Base-by-base conservation (phyloP, 1,140 invertebrate genomes). In the Chrysomallon squamiferum region DNA sequence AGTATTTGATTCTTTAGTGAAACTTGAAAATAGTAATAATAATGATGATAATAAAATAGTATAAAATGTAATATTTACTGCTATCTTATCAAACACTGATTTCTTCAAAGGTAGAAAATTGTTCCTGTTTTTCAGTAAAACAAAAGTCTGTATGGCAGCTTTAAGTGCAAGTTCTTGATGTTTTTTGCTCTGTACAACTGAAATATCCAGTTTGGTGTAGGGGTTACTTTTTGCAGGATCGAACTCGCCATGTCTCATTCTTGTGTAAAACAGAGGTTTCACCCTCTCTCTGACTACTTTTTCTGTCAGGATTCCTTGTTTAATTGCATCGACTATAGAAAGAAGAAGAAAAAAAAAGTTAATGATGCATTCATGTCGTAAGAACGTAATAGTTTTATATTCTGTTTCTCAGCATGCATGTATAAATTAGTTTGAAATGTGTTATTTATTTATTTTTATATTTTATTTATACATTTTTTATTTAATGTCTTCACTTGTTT, bases 211-310 rank as follows among this genome's bases (percentile, higher is more conserved):
- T 32, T 59, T 63, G 13, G 54, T 65, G 56, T 80, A 84, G 0
- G 82, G 82, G 59, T 83, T 83, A 68, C 73, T 68, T 2, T 62
- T 32, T 11, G 77, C 75, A 11, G 83, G 83, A 66, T 84, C 83
- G 69, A 84, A 84, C 62, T 82, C 79, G 18, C 83, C 83, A 25
- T 82, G 74, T 27, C 76, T 70, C 80, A 84, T 80, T 22, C 82
- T 59, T 0, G 81, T 84, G 63, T 85, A 84, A 56, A 85, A 84
- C 30, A 85, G 66, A 11, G 84, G 84, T 56, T 78, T 78, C 0
- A 79, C 74, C 18, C 73, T 62, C 25, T 76, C 73, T 32, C 72
- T 27, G 0, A 79, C 65, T 35, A 66, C 43, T 0, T 60, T 59
- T 43, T 81, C 73, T 3, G 64, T 67, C 30, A 81, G n/a, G 50